These are phyloP conservation scores for Hypothenemus hampei DNA, from an alignment of 1,140 invertebrate species.

Conservation along the genomic window DNA sequence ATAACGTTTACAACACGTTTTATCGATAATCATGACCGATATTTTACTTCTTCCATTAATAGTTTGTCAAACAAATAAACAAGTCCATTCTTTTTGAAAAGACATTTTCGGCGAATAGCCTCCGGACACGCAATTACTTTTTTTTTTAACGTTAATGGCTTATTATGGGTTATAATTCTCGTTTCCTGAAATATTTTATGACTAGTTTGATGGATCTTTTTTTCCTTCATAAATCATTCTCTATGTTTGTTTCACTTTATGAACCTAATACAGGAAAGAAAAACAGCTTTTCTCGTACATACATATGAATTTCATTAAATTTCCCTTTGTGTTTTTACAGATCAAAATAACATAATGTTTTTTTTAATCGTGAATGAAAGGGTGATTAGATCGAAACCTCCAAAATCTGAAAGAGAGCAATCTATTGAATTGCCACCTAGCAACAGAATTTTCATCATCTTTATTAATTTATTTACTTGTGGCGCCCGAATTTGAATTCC, in stretches of 20 bases:
- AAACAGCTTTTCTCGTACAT: too few species aligned
- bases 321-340: too few species aligned
- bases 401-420: conserved; percentile 4
- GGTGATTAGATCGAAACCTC: not conserved
- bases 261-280: too few species aligned
- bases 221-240: conserved; percentile 7
- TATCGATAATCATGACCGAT: not conserved
- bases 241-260: too few species aligned
- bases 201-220: conserved; percentile 10
- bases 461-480: conserved; percentile 30
- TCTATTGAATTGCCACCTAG: conserved; percentile 21
- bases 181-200: conserved; percentile 11
- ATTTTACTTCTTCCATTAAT: conserved; percentile 1
- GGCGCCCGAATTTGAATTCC: conserved; percentile 26
- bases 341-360: too few species aligned
- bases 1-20: not conserved
- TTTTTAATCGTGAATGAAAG: too few species aligned
- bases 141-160: conserved; percentile 7
- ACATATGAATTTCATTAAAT: too few species aligned
- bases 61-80: conserved; percentile 4
- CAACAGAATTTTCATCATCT: conserved; percentile 24
- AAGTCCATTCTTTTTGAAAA: not conserved
- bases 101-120: not conserved
- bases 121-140: conserved; percentile 4
- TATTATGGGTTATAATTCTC: conserved; percentile 15